These are phyloP conservation scores for Euplagia quadripunctaria DNA, from an alignment of 2,888 invertebrate species.

Conservation along the genomic window DNA sequence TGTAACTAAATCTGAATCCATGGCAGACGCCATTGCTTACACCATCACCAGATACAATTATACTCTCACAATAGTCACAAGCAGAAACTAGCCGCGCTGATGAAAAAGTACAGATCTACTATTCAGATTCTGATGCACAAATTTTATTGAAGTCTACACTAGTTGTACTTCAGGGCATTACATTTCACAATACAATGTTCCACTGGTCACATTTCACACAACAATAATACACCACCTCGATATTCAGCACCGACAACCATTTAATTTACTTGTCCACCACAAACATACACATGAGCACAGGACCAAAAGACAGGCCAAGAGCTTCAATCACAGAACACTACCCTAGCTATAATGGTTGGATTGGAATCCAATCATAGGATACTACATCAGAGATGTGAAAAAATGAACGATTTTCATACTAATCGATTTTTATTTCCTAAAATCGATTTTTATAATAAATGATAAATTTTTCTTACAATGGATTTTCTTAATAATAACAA, in stretches of 20 bases:
- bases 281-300: not conserved
- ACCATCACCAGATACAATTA: not conserved
- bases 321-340: not conserved
- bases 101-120: not conserved
- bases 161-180: not conserved
- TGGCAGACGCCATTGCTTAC: slow-evolving; percentile 36
- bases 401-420: no score
- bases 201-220: not conserved
- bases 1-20: slow-evolving; percentile 16
- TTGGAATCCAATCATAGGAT: no score
- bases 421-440: no score
- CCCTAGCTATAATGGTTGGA: no score
- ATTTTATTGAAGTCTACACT: not conserved
- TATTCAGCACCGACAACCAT: not conserved
- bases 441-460: no score
- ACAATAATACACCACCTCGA: not conserved
- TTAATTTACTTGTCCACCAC: not conserved
- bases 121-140: not conserved
- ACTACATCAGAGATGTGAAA: no score
- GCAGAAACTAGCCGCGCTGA: not conserved
- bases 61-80: not conserved
- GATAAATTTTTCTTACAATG: no score
- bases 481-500: no score
- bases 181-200: not conserved
- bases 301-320: no score